Conservation (phyloP, 2,113 vertebrate species). For the Serinus canaria region DNA sequence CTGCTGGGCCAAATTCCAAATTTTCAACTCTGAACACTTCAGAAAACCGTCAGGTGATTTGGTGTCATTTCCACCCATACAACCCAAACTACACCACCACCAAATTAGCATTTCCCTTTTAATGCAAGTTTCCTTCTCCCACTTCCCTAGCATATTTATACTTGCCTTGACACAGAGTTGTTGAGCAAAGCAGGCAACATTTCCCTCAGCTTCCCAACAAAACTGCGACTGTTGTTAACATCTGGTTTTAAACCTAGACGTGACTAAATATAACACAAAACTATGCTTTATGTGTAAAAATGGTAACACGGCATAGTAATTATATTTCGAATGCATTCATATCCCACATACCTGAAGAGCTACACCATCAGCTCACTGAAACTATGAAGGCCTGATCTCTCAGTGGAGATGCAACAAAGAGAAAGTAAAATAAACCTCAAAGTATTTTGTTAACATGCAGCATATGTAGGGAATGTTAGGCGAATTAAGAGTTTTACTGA, state of each 20-base stretch:
- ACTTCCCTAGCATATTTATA: not conserved
- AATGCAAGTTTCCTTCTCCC: not conserved
- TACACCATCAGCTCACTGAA: not conserved
- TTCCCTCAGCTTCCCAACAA: not conserved
- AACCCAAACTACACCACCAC: not conserved
- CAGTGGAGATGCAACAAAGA: not conserved
- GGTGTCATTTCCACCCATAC: not conserved
- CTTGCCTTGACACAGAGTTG: not conserved
- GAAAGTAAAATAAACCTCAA: not conserved
- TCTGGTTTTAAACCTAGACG: not conserved
- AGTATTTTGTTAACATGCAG: not conserved
- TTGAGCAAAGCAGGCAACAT: not conserved
- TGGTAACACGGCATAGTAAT: not conserved
- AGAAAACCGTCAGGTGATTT: conserved; percentile 12
- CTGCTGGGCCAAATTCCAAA: not conserved
- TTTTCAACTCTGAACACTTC: not conserved
- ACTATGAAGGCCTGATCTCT: not conserved
- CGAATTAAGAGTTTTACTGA: not conserved
- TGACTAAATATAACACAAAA: not conserved
- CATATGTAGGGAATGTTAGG: not conserved
- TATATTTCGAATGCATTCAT: not conserved
- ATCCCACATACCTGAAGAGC: not conserved
- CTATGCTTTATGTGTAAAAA: not conserved
- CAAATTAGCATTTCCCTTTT: not conserved
- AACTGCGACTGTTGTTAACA: not conserved